These are phyloP conservation scores for Zingel zingel DNA, from an alignment of 2,113 vertebrate species.

Conservation along the genomic window DNA sequence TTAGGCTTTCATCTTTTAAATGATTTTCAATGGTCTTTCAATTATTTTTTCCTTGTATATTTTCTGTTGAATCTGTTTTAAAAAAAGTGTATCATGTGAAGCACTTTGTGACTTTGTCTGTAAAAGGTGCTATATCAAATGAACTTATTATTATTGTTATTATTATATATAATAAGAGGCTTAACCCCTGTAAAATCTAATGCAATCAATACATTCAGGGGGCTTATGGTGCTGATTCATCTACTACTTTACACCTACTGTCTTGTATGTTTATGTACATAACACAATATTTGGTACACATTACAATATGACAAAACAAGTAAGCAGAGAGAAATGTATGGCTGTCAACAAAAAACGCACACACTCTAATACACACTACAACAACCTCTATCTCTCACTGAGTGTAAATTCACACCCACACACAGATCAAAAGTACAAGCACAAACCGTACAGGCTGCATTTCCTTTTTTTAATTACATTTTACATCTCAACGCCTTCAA, in stretches of 20 bases:
- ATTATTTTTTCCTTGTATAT: no score
- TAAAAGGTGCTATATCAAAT: no score
- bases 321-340: conserved; percentile 7
- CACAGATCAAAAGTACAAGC: conserved; percentile 57
- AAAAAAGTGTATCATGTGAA: no score
- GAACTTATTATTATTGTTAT: no score
- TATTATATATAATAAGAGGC: not conserved
- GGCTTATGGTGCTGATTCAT: not conserved
- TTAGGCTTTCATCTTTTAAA: no score
- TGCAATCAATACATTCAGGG: not conserved
- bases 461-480: conserved; percentile 92
- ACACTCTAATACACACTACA: not conserved
- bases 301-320: conserved; percentile 21
- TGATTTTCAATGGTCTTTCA: no score
- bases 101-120: no score
- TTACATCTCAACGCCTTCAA: conserved; percentile 82
- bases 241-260: not conserved
- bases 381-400: conserved; percentile 29
- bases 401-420: conserved; percentile 48
- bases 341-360: conserved; percentile 26
- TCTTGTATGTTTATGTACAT: not conserved
- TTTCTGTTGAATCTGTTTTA: no score
- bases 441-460: conserved; percentile 71
- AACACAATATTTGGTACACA: conserved; percentile 18
- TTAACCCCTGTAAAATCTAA: not conserved